Evolutionary conservation across 1,140 invertebrate genomes (phyloP).

Genomic region (Heliconius hermathena): DNA sequence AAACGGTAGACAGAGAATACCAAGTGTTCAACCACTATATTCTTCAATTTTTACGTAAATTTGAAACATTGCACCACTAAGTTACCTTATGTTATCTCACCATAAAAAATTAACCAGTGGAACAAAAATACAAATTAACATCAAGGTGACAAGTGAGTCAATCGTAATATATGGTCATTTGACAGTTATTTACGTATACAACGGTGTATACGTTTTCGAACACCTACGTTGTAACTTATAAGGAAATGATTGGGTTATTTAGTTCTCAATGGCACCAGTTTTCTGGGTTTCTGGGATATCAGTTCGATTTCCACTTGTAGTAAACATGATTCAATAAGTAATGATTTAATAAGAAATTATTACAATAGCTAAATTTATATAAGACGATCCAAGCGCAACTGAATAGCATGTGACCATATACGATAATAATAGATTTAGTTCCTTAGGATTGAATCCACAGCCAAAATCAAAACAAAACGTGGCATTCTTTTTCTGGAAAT

Average conservation of each 20-base stretch:
- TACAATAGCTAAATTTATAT: too few relatives aligned
- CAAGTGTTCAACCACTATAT: not conserved
- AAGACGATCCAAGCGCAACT: too few relatives aligned
- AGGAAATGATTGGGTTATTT: not conserved
- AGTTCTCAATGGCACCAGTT: not conserved
- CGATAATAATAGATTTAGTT: too few relatives aligned
- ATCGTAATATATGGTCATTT: slow-evolving; percentile 2
- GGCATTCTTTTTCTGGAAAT: too few relatives aligned
- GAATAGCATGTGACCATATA: too few relatives aligned
- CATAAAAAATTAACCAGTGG: slow-evolving; percentile 18
- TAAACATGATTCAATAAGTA: not conserved
- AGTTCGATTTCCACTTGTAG: not conserved
- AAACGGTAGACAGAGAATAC: not conserved
- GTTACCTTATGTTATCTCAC: too few relatives aligned
- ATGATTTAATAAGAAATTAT: not conserved
- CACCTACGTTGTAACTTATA: slow-evolving; percentile 14
- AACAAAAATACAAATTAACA: not conserved
- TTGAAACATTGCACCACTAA: too few relatives aligned
- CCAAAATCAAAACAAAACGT: too few relatives aligned
- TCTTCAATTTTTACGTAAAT: not conserved
- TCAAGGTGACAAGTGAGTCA: slow-evolving; percentile 17
- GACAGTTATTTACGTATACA: slow-evolving; percentile 15
- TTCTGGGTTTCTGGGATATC: not conserved
- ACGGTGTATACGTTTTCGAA: not conserved
- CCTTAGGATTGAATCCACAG: too few relatives aligned